Base-by-base conservation (phyloP, 2,888 invertebrate genomes). In the Myopa testacea region DNA sequence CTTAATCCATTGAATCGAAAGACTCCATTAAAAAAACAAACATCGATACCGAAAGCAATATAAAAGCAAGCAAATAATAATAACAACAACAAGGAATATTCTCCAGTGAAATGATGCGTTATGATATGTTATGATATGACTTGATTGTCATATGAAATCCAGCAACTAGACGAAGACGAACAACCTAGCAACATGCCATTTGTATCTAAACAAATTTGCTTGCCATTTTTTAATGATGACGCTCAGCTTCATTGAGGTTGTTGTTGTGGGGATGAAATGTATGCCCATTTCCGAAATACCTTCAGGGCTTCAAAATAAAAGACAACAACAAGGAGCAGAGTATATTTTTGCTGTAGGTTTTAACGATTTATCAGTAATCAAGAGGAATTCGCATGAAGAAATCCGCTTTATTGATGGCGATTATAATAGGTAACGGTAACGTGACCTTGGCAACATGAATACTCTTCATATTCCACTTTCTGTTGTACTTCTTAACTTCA, bases 1-100 rank as follows among this genome's bases (percentile, higher is more conserved):
- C 58, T 77, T 76, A 79, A 79, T 58, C 63, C 79, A 63, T 40
- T 74, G n/a, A 76, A 74, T n/a, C 67, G 38, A 55, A 67, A 67
- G 55, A 34, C 65, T 14, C 67, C 19, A 19, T 7, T 40, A 38
- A 34, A 40, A 19, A 55, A 58, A 75, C 7, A 62, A 45, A 26
- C 7, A 26, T 2, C 26, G 8, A 8, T 60, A 8, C 60, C 40
- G 16, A 16, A 40, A 38, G n/a, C 19, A 40, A 26, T 73, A 38
- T 26, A n/a, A 76, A 34, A 55, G 55, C 19, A 55, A 34, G 50
- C 71, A 69, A 72, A 78, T 60, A 55, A 78, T 77, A 62, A 26
- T 60, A 70, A 69, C 52, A 76, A 69, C 55, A 62, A 60, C 65
- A 60, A 69, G 68, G 34, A 52, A 79, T 76, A 75, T 71, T 68